Base-by-base conservation (phyloP, 2,888 invertebrate genomes). In the Penaeus monodon region DNA sequence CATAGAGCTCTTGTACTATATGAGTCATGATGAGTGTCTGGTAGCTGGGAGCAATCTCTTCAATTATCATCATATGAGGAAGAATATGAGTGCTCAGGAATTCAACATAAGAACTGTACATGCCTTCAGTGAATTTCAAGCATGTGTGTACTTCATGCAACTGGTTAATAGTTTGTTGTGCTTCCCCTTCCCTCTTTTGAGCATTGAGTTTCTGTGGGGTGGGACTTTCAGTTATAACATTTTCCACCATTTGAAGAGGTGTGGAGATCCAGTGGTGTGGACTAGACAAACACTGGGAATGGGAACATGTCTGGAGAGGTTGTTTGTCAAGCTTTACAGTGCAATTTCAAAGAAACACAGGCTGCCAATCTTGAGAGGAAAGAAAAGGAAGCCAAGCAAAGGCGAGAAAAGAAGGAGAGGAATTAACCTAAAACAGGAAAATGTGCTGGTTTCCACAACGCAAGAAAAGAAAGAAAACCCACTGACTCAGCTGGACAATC, bases 151-250 rank as follows among this genome's bases (percentile, higher is more conserved):
- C 66, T 90, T 88, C 63, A 22, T 90, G 20, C 81, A 83, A 27
- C 66, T 88, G 0, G 29, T 89, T 24, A 90, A 90, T 65, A 74
- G 85, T 81, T 74, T 89, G 27, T 44, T 90, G 33, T 80, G 81
- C 49, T 80, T 66, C 22, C 90, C 90, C 1, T 88, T 88, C 66
- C 86, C 85, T n/a, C 68, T 80, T n/a, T 66, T 90, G 17, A 83
- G 87, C 66, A 70, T 89, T 44, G 90, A 90, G 22, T 57, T 68
- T n/a, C 76, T 90, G 6, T 90, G 90, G 90, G 88, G 88, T 38
- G 90, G 90, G 7, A 88, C 90, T 8, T 90, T 90, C 76, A 83
- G 88, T 65, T 90, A 90, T 66, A 88, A 88, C 29, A 49, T 90
- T 27, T 89, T 81, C 77, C 57, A 12, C 3, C 63, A 79, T 38